Evolutionary conservation across 1,140 invertebrate genomes (phyloP).

Genomic region (Glomeris maerens): DNA sequence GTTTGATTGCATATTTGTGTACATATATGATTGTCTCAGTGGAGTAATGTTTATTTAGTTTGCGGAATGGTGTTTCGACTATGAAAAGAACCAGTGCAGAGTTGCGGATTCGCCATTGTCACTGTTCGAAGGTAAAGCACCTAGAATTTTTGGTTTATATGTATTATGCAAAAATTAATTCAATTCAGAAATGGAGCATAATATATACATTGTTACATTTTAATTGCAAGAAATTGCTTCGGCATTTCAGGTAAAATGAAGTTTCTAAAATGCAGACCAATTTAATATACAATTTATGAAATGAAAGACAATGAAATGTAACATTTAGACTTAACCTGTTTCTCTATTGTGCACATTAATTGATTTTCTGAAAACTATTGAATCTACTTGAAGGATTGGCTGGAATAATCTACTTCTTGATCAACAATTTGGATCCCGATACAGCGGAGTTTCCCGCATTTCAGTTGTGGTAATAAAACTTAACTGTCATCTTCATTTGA

Average conservation of each 20-base stretch:
- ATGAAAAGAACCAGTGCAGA: slow-evolving; percentile 48
- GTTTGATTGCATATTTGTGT: not conserved
- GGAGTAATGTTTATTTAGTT: slow-evolving; percentile 41
- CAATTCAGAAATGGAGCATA: too few species aligned
- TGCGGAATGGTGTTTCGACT: slow-evolving; percentile 65
- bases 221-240: too few species aligned
- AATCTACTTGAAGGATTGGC: slow-evolving; percentile 35
- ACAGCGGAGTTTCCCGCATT: slow-evolving; percentile 51
- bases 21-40: not conserved
- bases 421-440: slow-evolving; percentile 43
- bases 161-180: too few species aligned
- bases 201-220: too few species aligned
- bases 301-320: not conserved
- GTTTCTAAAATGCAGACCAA: too few species aligned
- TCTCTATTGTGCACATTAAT: not conserved
- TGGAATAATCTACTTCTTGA: slow-evolving; percentile 52
- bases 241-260: too few species aligned
- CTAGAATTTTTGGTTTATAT: too few species aligned
- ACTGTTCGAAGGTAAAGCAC: slow-evolving; percentile 58
- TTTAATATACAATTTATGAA: not conserved
- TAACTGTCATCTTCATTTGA: too few species aligned
- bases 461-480: slow-evolving; percentile 18
- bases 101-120: slow-evolving; percentile 64
- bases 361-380: not conserved
- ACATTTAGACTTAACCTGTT: not conserved